A percentile compares a stretch with the other conserved stretches of the same genome.
phyloP scores from a whole-genome alignment of 1,140 invertebrate genomes.

The Penaeus chinensis region DNA sequence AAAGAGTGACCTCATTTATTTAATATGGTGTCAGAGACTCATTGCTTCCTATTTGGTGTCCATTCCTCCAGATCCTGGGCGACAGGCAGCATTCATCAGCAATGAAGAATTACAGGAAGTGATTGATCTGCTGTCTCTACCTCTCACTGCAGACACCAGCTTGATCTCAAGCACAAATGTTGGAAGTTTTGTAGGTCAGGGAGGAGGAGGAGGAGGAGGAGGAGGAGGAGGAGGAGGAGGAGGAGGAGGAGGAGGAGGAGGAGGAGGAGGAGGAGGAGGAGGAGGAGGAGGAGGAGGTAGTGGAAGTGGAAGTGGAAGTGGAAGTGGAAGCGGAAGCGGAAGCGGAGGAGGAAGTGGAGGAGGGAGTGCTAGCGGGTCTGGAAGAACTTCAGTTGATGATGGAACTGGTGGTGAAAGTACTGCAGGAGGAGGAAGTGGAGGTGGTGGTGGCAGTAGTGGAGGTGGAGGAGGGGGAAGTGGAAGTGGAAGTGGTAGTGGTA shows the following conservation, averaged over 20 bases:
- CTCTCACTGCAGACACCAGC: conserved; percentile 15
- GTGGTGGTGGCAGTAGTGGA: background rate
- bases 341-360: too few species aligned
- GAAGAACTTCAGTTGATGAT: background rate
- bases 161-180: background rate
- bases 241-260: conserved; percentile 9
- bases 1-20: too few species aligned
- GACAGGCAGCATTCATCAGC: conserved; percentile 43
- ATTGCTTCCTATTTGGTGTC: background rate
- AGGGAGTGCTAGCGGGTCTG: too few species aligned
- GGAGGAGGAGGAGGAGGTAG: background rate
- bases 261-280: conserved; percentile 6
- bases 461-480: background rate
- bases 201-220: too few species aligned
- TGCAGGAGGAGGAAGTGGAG: conserved; percentile 1
- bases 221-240: conserved; percentile 3
- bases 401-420: too few species aligned
- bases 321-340: too few species aligned
- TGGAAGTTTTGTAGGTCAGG: background rate
- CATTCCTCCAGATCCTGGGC: conserved; percentile 36
- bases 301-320: too few species aligned
- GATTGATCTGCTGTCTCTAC: conserved; percentile 49
- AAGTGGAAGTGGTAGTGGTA: background rate
- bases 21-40: background rate
- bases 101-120: conserved; percentile 54